A percentile compares a stretch with the other conserved stretches of the same genome.
Conservation (phyloP, 2,113 vertebrate species). For the Galeopterus variegatus region DNA sequence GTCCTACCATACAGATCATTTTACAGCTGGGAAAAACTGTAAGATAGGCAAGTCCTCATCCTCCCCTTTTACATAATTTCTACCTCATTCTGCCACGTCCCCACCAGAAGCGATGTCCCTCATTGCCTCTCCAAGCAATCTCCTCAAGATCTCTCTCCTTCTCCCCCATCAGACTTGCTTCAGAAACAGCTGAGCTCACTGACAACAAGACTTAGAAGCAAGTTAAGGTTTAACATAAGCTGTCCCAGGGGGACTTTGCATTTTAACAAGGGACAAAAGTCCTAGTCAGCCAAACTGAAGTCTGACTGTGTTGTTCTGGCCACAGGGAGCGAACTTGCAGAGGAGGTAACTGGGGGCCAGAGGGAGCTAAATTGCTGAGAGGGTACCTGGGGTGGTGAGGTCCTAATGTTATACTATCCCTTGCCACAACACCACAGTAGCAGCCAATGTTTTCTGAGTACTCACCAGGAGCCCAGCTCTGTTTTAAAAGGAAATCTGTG, state of each 20-base stretch:
- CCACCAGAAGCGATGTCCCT: neutral
- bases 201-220: neutral
- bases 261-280: neutral
- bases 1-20: neutral
- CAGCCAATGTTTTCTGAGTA: neutral
- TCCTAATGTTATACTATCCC: no score
- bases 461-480: neutral
- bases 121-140: neutral
- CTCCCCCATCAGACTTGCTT: no score
- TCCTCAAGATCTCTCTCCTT: neutral
- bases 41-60: neutral
- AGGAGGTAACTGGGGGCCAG: no score
- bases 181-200: neutral
- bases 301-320: neutral
- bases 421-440: no score
- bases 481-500: neutral
- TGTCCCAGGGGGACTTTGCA: neutral
- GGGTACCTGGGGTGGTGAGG: rapidly evolving
- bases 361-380: no score
- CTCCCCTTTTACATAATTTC: neutral
- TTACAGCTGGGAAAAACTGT: neutral
- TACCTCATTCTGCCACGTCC: neutral
- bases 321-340: neutral
- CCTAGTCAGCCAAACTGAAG: neutral
- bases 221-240: neutral